A percentile compares a stretch with the other conserved stretches of the same genome.
Evolutionary conservation across 1,140 invertebrate genomes (phyloP).

Genomic region (Leptestheria dahalacensis): DNA sequence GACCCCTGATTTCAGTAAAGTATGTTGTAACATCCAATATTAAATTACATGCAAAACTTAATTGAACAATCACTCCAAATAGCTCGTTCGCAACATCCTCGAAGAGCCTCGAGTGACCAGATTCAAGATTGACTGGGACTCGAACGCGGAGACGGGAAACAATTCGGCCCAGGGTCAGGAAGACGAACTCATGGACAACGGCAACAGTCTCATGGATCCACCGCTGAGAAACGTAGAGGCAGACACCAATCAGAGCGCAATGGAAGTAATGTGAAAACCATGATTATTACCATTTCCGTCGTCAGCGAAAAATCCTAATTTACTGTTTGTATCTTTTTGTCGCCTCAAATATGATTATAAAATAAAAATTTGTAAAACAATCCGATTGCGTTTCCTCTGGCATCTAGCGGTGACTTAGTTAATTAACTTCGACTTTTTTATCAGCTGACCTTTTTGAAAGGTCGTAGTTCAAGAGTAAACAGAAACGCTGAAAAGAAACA

Average conservation of each 20-base stretch:
- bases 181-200: not conserved
- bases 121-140: constrained; percentile 44
- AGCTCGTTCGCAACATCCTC: constrained; percentile 37
- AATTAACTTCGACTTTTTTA: too few relatives aligned
- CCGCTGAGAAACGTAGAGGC: not conserved
- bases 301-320: not conserved
- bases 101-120: constrained; percentile 41
- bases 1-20: constrained; percentile 38
- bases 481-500: too few relatives aligned
- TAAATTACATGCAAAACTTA: too few relatives aligned
- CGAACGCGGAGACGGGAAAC: constrained; percentile 21
- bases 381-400: too few relatives aligned
- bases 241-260: not conserved
- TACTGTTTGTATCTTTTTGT: too few relatives aligned
- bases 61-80: too few relatives aligned
- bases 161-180: not conserved
- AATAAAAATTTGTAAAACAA: too few relatives aligned
- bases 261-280: not conserved
- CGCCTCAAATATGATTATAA: too few relatives aligned
- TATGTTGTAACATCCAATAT: too few relatives aligned
- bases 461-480: too few relatives aligned
- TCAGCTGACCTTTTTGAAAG: too few relatives aligned
- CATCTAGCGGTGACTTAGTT: too few relatives aligned
- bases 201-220: not conserved
- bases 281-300: not conserved